Conservation (phyloP, 2,888 invertebrate species). For the Dioctria rufipes region DNA sequence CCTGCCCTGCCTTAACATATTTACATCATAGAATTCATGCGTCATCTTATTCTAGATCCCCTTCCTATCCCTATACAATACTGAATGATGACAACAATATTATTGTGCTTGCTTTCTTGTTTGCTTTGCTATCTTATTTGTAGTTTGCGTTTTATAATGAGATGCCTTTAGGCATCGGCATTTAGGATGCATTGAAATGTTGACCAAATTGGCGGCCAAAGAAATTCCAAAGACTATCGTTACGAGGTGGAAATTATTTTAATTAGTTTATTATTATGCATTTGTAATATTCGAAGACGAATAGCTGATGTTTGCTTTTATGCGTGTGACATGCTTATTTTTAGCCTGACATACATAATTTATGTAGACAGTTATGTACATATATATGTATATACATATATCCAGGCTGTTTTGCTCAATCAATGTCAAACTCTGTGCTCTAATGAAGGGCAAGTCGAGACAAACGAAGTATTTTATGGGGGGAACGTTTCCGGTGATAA, state of each 20-base stretch:
- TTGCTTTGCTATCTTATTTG: not conserved
- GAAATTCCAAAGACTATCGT: conserved; percentile 34
- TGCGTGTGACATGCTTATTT: conserved; percentile 19
- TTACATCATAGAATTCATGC: not conserved
- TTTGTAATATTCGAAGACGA: conserved; percentile 11
- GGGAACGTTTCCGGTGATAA: too few relatives aligned
- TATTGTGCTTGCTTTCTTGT: not conserved
- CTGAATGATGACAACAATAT: conserved; percentile 27
- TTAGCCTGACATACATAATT: conserved; percentile 3
- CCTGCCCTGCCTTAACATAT: conserved; percentile 30
- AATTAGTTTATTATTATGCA: conserved; percentile 40
- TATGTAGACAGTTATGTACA: too few relatives aligned
- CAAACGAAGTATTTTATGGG: too few relatives aligned
- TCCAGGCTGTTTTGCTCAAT: too few relatives aligned
- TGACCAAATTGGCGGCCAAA: conserved; percentile 31
- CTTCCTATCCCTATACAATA: not conserved
- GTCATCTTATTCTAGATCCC: conserved; percentile 1
- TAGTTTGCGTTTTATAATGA: too few relatives aligned
- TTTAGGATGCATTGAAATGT: not conserved
- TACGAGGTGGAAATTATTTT: conserved; percentile 42
- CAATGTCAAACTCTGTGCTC: too few relatives aligned
- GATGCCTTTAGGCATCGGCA: not conserved
- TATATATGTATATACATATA: too few relatives aligned
- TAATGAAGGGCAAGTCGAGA: too few relatives aligned
- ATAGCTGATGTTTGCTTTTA: conserved; percentile 20